Evolutionary conservation across 2,888 invertebrate genomes (phyloP), one percentile per base, ranked within the genome.

Genomic region (Blastobasis adustella): DNA sequence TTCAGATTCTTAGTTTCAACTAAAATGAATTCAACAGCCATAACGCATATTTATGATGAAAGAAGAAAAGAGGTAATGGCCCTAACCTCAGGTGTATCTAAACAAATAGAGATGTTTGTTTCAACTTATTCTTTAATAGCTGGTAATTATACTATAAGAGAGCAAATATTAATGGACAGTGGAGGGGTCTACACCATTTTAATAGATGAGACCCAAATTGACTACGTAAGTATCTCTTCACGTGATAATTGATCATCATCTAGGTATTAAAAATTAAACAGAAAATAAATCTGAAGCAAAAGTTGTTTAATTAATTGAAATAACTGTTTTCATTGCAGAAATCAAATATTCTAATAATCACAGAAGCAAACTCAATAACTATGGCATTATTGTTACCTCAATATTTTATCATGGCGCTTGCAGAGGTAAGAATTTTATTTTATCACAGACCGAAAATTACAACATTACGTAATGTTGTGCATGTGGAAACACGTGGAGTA

Each of bases 371-470:
- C 69, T 90, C 90, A 0, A 76, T 96, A 48, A 92, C 93, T 54
- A 93, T 96, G 84, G 77, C 93, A 4, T 93, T 92, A 90, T 86
- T 95, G 62, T 65, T 96, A 8, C 96, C 96, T 0, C 97, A 97
- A 75, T 96, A 95, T 69, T 70, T 96, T 45, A 85, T 96, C 10
- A 93, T 97, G 53, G 95, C 97, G 0, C 83, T 91, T 46, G 96
- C 91, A 6, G 97, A 98, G 88, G 93, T 97, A 50, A 70, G 67
- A 59, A 46, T 45, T 23, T 23, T 23, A 23, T 23, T 23, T 23
- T 23, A 23, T 23, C 23, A 23, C 23, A 23, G 23, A 23, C 23
- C 1, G 23, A 23, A 2, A 23, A 23, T 23, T 23, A 23, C 3
- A 23, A 23, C 23, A 23, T 23, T 23, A 23, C n/a, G n/a, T n/a